Evolutionary conservation across 2,113 vertebrate species (phyloP).

Genomic region (Entomyzon cyanotis): DNA sequence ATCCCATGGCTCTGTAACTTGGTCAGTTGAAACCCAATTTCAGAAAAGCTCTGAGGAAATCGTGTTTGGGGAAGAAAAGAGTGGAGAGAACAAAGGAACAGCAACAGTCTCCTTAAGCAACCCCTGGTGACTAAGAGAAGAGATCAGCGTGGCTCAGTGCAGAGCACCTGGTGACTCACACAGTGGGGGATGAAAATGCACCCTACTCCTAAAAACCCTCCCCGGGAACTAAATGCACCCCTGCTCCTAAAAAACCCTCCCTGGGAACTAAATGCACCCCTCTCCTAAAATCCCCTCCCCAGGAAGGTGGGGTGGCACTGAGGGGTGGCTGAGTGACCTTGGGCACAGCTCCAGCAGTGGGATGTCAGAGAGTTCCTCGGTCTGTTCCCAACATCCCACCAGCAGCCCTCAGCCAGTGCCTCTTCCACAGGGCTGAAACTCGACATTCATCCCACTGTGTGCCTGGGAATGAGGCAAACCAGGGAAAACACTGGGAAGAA

Average conservation of each 20-base stretch:
- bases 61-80: background rate
- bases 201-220: background rate
- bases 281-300: background rate
- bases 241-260: background rate
- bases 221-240: background rate
- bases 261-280: background rate
- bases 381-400: background rate
- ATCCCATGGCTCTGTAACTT: background rate
- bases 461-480: background rate
- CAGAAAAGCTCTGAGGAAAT: background rate
- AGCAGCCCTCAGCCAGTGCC: background rate
- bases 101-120: background rate
- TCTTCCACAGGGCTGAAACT: background rate
- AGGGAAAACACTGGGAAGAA: background rate
- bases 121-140: background rate
- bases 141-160: background rate
- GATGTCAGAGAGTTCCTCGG: fast-evolving
- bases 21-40: background rate
- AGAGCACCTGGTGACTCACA: background rate
- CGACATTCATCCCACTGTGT: background rate
- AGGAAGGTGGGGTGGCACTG: background rate
- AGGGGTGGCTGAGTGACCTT: background rate
- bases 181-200: background rate
- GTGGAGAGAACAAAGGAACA: background rate
- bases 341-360: background rate